Evolutionary conservation across 1,140 invertebrate genomes (phyloP).

Genomic region (Drosophila lacteicornis): DNA sequence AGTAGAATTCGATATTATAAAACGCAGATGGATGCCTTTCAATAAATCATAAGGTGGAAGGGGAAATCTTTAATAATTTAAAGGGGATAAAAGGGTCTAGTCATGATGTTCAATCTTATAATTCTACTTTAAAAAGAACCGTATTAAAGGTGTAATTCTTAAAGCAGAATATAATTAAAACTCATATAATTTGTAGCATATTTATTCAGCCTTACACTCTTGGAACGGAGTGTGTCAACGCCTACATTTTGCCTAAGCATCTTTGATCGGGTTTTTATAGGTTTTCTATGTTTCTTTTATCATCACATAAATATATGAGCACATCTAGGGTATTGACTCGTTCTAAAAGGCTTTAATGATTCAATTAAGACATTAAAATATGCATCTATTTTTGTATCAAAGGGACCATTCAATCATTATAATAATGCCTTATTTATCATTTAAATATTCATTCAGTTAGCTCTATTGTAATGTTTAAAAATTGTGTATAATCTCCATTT

Average conservation of each 20-base stretch:
- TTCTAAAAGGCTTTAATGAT: background rate
- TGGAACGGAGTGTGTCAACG: background rate
- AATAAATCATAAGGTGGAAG: constrained; percentile 2
- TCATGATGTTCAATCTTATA: background rate
- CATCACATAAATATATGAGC: constrained; percentile 6
- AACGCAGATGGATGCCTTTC: constrained; percentile 5
- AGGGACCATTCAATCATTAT: background rate
- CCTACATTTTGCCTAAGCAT: background rate
- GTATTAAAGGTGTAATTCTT: background rate
- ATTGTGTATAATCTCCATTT: background rate
- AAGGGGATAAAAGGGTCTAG: background rate
- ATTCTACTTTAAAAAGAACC: background rate
- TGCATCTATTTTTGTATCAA: background rate
- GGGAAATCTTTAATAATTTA: background rate
- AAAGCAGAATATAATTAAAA: too few relatives aligned
- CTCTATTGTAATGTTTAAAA: background rate
- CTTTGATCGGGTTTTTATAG: background rate
- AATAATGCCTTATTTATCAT: too few relatives aligned
- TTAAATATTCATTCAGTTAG: too few relatives aligned
- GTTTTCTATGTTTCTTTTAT: background rate
- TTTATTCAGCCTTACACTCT: background rate
- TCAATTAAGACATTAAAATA: background rate
- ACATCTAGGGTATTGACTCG: background rate
- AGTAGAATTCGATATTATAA: constrained; percentile 13
- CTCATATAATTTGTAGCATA: background rate